Conservation (phyloP, 53 echinoderm and acorn worm species). For the Zoroaster sp. region DNA sequence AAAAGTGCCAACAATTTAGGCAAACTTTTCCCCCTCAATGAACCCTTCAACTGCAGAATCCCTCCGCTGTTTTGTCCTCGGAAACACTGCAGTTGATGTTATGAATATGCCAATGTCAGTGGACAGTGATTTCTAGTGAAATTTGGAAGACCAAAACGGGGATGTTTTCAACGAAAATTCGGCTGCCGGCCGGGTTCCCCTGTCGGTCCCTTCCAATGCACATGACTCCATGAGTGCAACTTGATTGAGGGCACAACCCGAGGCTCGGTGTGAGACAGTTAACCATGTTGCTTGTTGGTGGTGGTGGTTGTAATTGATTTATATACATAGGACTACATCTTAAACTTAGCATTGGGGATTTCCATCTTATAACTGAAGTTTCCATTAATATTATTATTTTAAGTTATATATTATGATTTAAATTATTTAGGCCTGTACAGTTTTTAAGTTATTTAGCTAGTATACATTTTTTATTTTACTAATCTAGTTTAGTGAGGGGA, state of each 20-base stretch:
- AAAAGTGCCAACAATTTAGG: conserved; percentile 26
- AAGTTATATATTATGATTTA: too few relatives aligned
- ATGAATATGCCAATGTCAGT: not conserved
- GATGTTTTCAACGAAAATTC: conserved; percentile 21
- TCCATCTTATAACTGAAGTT: too few relatives aligned
- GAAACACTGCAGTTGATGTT: not conserved
- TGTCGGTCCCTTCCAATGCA: not conserved
- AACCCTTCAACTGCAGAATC: not conserved
- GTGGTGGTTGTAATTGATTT: too few relatives aligned
- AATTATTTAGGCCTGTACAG: too few relatives aligned
- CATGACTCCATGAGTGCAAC: not conserved
- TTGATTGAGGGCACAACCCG: not conserved
- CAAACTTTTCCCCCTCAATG: conserved; percentile 4
- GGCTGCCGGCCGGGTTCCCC: conserved; percentile 14
- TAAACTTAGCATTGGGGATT: too few relatives aligned
- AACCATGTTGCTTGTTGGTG: too few relatives aligned
- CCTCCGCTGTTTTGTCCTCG: too few relatives aligned
- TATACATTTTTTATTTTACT: too few relatives aligned
- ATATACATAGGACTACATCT: too few relatives aligned
- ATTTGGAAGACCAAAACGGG: not conserved
- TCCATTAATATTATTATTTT: too few relatives aligned
- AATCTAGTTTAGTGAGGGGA: too few relatives aligned
- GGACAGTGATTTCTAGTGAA: not conserved
- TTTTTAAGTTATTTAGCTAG: too few relatives aligned
- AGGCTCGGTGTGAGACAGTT: not conserved